Evolutionary conservation across 2,888 invertebrate species (phyloP), one percentile per base, ranked within the genome.

Genomic region (Hydriomena furcata): DNA sequence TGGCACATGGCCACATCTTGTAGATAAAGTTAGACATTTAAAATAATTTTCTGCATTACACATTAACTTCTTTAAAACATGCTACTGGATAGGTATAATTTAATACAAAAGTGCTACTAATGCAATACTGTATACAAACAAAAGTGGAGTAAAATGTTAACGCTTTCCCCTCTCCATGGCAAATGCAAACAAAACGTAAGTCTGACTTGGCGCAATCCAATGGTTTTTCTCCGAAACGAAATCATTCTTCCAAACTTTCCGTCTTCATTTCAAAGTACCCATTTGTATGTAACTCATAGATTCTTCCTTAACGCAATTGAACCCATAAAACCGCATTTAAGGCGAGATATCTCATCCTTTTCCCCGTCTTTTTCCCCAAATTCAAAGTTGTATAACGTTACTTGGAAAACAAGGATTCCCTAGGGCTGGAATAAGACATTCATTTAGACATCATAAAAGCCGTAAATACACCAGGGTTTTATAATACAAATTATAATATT

Each of bases 261-360:
- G 12, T 36, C 35, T 27, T 17, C 46, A 41, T 23, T 17, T 20
- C 8, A 45, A n/a, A 43, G 38, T 30, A 17, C 23, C 40, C 44
- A 57, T 61, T 57, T 45, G 46, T 45, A 59, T 52, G 55, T 52
- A 17, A 44, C 48, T 48, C 52, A 54, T 58, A 61, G 47, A 56
- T 58, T 50, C 36, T 45, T 52, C 46, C 48, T 35, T 37, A 52
- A 54, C 52, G 50, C 47, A 53, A 52, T 58, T 60, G 41, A 37
- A 6, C 32, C 54, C 52, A 61, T 61, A 56, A 56, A 60, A 50
- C 56, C 58, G 36, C 54, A 55, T 52, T 52, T 47, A 50, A 37
- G 55, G 52, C 41, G 45, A 51, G 60, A 58, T 58, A 58, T 51
- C 53, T 55, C 56, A 60, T 60, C 55, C 41, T 52, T 60, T 51